Base-by-base conservation (phyloP, 1,140 invertebrate genomes). In the Cotesia glomerata region DNA sequence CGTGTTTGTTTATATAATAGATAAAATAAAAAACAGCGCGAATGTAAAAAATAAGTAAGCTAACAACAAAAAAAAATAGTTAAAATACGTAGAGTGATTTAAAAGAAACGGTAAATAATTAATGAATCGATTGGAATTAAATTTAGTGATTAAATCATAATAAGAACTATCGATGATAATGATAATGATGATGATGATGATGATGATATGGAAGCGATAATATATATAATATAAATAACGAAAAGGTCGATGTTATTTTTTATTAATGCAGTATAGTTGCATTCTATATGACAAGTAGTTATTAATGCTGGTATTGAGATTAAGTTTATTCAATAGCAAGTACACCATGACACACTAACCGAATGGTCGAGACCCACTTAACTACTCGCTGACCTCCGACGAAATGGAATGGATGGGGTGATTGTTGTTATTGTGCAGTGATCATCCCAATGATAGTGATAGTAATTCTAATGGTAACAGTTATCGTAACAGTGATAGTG, bases 291-390 rank as follows among this genome's bases (percentile, higher is more conserved):
- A 54, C 51, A 66, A 66, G 65, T 49, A 16, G n/a, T 64, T 62
- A 62, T 69, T 80, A 78, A 80, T 76, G 67, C 64, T 73, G 79
- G 71, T 79, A 85, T 85, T 83, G 78, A 85, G 81, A 84, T 85
- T 82, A 85, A 81, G 80, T 84, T 81, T 83, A 81, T 85, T 81
- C 78, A 84, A 77, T 74, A 79, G 75, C 71, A 74, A 51, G 80
- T 82, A 81, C 74, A 81, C 86, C 83, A 80, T 87, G 88, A 87
- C 86, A 87, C 77, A 88, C 84, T 88, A 88, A 88, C 88, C 87
- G 85, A 88, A 81, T 89, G 85, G 83, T 88, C 87, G 87, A 89
- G 87, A 89, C 88, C 87, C 80, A 88, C 82, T 87, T 88, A 80
- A 78, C 78, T 81, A 84, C 82, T 78, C 82, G 82, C 74, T 84